These are phyloP conservation scores for Darevskia mixta DNA, from an alignment of 2,797 vertebrate genomes.

Conservation along the genomic window DNA sequence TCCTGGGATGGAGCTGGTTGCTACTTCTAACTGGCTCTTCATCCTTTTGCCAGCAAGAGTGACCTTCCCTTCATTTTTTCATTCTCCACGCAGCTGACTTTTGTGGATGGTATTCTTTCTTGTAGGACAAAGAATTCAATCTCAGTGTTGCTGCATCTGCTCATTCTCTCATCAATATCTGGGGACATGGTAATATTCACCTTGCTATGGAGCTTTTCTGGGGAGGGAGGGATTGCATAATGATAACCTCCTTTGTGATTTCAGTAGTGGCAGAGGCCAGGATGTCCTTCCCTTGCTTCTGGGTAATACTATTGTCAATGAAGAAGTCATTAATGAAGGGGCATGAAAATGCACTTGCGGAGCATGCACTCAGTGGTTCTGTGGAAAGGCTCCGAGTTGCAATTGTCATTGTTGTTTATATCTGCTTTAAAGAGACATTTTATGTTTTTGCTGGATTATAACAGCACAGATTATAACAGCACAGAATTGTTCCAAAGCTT, in stretches of 20 bases:
- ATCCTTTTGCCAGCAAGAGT: no score
- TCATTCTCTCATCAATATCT: neutral
- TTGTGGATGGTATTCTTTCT: neutral
- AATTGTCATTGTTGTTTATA: neutral
- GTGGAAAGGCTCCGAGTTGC: neutral
- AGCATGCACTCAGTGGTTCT: neutral
- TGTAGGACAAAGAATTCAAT: no score
- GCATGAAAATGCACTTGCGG: neutral
- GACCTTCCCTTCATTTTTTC: neutral
- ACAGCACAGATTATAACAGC: neutral
- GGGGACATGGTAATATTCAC: neutral
- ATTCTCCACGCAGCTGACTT: neutral
- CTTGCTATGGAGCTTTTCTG: neutral
- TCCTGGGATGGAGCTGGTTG: neutral
- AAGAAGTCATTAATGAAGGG: neutral
- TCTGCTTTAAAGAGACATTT: neutral
- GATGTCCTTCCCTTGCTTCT: neutral
- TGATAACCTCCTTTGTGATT: neutral
- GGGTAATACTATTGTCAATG: neutral
- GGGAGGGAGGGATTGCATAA: neutral
- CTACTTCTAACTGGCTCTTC: neutral
- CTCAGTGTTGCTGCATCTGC: neutral
- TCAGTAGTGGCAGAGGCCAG: neutral
- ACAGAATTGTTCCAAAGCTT: neutral
- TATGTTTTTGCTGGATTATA: neutral